Evolutionary conservation across 2,113 vertebrate species (phyloP).

Genomic region (Isurus oxyrinchus): DNA sequence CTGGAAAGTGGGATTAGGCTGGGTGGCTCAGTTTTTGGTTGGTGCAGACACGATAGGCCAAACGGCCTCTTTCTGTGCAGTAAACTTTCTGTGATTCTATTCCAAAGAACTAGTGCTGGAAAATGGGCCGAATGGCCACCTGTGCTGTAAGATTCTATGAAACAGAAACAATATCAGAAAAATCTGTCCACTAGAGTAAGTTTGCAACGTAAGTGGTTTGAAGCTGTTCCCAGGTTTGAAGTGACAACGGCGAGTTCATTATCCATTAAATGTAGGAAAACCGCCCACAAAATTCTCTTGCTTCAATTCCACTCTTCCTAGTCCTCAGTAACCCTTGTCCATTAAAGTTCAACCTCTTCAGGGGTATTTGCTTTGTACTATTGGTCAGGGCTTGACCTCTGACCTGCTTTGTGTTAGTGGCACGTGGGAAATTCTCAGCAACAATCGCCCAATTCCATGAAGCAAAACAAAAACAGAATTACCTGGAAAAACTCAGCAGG

Average conservation of each 20-base stretch:
- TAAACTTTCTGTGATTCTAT: neutral
- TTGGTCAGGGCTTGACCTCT: neutral
- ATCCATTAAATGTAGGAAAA: neutral
- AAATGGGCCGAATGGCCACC: neutral
- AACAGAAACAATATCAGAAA: neutral
- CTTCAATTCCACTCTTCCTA: neutral
- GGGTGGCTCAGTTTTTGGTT: no score
- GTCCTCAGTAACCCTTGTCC: neutral
- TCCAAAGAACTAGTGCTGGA: neutral
- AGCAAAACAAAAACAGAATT: no score
- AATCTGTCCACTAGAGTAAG: neutral
- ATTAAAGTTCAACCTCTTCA: neutral
- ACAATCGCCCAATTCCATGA: neutral
- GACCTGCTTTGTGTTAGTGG: neutral
- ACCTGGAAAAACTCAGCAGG: no score
- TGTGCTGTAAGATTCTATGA: neutral
- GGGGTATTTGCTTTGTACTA: neutral
- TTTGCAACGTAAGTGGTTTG: neutral
- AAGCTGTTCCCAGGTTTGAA: neutral
- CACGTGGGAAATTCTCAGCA: conserved; percentile 25
- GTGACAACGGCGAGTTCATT: neutral
- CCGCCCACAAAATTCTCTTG: neutral
- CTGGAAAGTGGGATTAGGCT: no score
- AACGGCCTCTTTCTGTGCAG: no score
- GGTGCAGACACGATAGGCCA: no score